Percentiles rank a stretch among this genome's conserved stretches.
phyloP scores from a whole-genome alignment of 2,113 vertebrate genomes.

The Xerus inauris region DNA sequence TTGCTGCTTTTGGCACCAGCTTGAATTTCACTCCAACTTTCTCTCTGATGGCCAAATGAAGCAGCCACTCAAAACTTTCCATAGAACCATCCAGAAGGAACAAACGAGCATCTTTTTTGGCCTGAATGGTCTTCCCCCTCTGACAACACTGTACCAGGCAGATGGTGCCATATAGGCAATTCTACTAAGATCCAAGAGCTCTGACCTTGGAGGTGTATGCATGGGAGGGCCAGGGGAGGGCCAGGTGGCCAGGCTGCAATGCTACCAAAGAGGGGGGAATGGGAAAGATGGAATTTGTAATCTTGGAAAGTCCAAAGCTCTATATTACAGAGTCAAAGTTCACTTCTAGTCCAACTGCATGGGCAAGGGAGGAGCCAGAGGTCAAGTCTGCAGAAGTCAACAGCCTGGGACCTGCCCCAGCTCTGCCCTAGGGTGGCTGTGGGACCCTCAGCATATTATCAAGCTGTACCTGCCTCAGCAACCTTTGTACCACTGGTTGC shows the following conservation, averaged over 20 bases:
- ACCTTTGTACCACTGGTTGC: too few relatives aligned
- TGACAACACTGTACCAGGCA: not conserved
- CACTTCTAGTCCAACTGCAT: not conserved
- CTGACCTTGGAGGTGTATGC: rapidly evolving
- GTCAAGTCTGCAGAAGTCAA: not conserved
- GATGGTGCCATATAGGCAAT: not conserved
- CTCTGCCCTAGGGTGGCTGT: not conserved
- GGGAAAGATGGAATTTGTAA: not conserved
- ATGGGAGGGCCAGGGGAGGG: not conserved
- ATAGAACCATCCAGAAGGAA: not conserved
- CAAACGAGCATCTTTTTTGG: not conserved
- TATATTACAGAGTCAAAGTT: not conserved
- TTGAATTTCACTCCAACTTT: not conserved
- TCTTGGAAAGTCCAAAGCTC: too few relatives aligned
- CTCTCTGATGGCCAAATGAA: not conserved
- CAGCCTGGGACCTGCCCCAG: not conserved
- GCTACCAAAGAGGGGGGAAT: too few relatives aligned
- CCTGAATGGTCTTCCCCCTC: not conserved
- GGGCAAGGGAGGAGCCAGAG: not conserved
- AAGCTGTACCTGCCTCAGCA: not conserved
- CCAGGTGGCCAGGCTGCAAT: too few relatives aligned
- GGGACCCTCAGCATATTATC: rapidly evolving
- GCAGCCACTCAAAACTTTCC: not conserved
- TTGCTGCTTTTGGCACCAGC: not conserved
- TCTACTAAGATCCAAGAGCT: not conserved